Evolutionary conservation across 2,797 vertebrate genomes (phyloP), one percentile per base, ranked within the genome.

Genomic region (Hyperoplus lanceolatus): DNA sequence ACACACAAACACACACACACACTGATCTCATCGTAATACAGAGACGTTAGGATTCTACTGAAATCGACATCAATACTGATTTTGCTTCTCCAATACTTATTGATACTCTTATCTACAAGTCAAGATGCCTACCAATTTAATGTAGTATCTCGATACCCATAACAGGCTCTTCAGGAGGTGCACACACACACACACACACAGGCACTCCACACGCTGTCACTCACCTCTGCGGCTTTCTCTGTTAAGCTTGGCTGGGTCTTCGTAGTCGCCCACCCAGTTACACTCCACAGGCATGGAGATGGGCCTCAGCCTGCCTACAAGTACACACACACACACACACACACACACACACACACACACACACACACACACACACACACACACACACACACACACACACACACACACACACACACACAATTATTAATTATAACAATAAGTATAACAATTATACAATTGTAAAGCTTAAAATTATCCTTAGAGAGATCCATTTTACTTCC

Each of bases 201-300:
- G 36, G 46, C 67, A 63, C 80, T 66, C 75, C 74, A 69, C 77
- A 77, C 50, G 48, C 39, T 8, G 5, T 29, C 72, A 41, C 83
- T 91, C 85, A 93, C 91, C 91, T 93, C 92, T 84, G 76, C 86
- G 90, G 74, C 95, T 97, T 83, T 99, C 98, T 95, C 97, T 96
- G 94, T 97, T 98, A 76, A 97, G 96, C 95, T 98, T 98, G 94
- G 93, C 96, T 77, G 97, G 97, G 90, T 99, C 98, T 94, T 99
- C 98, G 87, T 98, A 97, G 94, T 99, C 97, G 92, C 97, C 97
- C 92, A 97, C 97, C 98, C 98, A 99, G 94, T 97, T 99, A 94
- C 97, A 99, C 95, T 99, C 98, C 90, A 98, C 97, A 82, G 98
- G 98, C 98, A 99, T 99, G 87, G 98, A 99, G 94, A 99, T 98